These are phyloP conservation scores for Patiria miniata DNA, from an alignment of 35 echinoderm and acorn worm genomes.

Conservation along the genomic window DNA sequence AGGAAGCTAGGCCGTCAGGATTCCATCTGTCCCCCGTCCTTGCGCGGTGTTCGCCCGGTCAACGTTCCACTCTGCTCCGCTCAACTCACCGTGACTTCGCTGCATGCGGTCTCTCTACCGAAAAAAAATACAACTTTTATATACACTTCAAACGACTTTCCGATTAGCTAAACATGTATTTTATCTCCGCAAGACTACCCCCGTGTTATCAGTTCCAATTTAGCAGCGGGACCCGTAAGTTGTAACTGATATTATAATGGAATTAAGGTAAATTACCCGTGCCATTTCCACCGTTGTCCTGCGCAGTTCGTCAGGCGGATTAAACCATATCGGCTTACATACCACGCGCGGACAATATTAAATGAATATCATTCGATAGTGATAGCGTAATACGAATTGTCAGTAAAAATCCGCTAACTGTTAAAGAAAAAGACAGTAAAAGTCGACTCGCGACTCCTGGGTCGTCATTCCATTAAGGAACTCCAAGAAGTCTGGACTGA, in stretches of 20 bases:
- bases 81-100: neutral
- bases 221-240: neutral
- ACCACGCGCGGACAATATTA: neutral
- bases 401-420: neutral
- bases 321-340: constrained; percentile 22
- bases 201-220: constrained; percentile 27
- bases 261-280: constrained; percentile 2
- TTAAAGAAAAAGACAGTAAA: neutral
- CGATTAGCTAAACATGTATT: constrained; percentile 30
- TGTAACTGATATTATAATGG: constrained; percentile 25
- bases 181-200: constrained; percentile 10
- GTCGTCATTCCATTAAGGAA: neutral
- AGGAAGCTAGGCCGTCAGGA: neutral
- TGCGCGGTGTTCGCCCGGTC: neutral
- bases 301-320: neutral
- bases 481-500: neutral
- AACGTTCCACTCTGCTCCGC: neutral
- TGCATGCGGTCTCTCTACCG: neutral
- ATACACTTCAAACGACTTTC: constrained; percentile 16
- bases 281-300: neutral
- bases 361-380: constrained; percentile 23
- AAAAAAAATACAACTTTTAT: neutral
- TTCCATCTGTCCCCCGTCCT: constrained; percentile 16
- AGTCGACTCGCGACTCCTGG: neutral
- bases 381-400: constrained; percentile 14